Evolutionary conservation across 2,113 vertebrate species (phyloP).

Genomic region (Pachycephala philippinensis): DNA sequence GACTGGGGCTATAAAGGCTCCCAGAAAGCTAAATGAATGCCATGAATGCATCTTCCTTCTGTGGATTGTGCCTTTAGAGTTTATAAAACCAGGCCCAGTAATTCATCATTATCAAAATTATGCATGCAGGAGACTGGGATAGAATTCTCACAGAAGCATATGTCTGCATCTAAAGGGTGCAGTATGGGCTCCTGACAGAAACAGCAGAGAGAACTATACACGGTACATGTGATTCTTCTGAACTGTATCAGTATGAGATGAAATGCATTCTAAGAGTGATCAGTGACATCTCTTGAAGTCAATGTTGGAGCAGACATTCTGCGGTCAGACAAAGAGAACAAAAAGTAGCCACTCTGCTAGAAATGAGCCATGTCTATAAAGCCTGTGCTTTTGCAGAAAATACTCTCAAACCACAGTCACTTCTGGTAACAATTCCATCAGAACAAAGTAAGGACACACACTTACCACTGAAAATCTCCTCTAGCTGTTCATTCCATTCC

Average conservation of each 20-base stretch:
- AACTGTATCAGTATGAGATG: background rate
- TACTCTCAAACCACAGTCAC: background rate
- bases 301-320: background rate
- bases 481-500: slow-evolving; percentile 65
- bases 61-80: background rate
- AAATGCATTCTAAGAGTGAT: background rate
- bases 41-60: background rate
- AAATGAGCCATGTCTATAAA: background rate
- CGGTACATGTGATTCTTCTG: background rate
- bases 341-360: background rate
- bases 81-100: background rate
- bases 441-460: background rate
- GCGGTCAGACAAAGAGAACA: background rate
- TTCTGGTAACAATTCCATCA: background rate
- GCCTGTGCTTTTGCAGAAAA: background rate
- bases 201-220: background rate
- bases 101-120: background rate
- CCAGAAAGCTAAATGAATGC: background rate
- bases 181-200: background rate
- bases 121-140: background rate
- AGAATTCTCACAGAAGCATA: background rate
- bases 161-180: background rate
- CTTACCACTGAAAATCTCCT: slow-evolving; percentile 77
- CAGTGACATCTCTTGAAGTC: background rate
- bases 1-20: background rate